Conservation (phyloP, 2,113 vertebrate species). For the Crypturellus undulatus region DNA sequence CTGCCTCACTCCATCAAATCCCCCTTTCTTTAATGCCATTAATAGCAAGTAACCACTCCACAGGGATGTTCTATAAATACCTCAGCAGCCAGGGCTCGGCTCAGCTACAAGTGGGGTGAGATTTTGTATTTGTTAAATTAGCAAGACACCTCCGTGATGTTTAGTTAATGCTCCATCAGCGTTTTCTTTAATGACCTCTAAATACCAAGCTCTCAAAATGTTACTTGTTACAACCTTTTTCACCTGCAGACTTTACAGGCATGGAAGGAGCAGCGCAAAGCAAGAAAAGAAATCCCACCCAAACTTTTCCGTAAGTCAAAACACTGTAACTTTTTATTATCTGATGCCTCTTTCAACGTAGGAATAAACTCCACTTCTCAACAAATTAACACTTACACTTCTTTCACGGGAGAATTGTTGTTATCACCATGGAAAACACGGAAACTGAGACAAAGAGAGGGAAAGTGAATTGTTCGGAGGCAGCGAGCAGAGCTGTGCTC, state of each 20-base stretch:
- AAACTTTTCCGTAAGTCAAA: background rate
- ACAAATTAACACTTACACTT: background rate
- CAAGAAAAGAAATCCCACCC: background rate
- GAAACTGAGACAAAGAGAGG: background rate
- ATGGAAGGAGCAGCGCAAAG: background rate
- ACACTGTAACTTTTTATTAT: background rate
- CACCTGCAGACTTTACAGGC: background rate
- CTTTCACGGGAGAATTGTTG: background rate
- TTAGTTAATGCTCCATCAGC: background rate
- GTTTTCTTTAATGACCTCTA: background rate
- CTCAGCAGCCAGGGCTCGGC: background rate
- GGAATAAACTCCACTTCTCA: background rate
- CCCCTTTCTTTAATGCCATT: background rate
- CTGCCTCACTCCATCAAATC: background rate
- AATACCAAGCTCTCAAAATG: background rate
- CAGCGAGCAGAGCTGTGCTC: background rate
- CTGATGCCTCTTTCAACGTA: conserved; percentile 23
- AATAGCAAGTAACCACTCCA: background rate
- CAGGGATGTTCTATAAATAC: background rate
- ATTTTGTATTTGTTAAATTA: background rate
- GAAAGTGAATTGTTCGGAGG: background rate
- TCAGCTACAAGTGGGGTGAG: background rate
- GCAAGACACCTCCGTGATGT: background rate
- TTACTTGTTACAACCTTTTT: background rate
- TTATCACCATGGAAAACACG: background rate